These are phyloP conservation scores for Pangasius krempfi DNA, from an alignment of 2,797 vertebrate genomes.

Conservation along the genomic window DNA sequence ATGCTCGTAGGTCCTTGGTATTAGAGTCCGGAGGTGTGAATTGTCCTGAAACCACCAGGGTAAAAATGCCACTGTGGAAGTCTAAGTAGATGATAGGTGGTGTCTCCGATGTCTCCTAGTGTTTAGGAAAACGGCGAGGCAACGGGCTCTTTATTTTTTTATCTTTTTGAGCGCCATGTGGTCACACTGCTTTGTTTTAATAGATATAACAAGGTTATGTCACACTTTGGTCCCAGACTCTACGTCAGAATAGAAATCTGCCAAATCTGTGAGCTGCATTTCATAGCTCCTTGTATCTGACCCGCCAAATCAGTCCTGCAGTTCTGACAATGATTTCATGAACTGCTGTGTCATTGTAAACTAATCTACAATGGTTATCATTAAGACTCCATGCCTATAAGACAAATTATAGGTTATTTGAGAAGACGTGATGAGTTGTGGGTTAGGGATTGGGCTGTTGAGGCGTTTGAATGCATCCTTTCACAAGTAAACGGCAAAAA, in stretches of 20 bases:
- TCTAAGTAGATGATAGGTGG: neutral
- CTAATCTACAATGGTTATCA: neutral
- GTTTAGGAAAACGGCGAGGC: too few species aligned
- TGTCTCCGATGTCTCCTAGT: neutral
- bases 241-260: neutral
- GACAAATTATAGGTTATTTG: constrained; percentile 1
- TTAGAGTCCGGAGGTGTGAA: neutral
- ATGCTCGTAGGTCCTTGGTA: neutral
- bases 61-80: neutral
- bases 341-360: neutral
- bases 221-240: neutral
- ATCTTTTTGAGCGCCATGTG: neutral
- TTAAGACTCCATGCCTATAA: neutral
- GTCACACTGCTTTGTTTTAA: neutral
- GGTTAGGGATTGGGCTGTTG: neutral
- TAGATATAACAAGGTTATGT: neutral
- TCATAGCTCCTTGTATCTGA: neutral
- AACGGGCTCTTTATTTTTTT: neutral
- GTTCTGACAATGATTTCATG: neutral
- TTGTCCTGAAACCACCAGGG: neutral
- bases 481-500: neutral
- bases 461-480: constrained; percentile 5
- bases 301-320: neutral
- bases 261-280: neutral
- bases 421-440: neutral